Evolutionary conservation across 2,797 vertebrate species (phyloP).

Genomic region (Corythornis leucogaster): DNA sequence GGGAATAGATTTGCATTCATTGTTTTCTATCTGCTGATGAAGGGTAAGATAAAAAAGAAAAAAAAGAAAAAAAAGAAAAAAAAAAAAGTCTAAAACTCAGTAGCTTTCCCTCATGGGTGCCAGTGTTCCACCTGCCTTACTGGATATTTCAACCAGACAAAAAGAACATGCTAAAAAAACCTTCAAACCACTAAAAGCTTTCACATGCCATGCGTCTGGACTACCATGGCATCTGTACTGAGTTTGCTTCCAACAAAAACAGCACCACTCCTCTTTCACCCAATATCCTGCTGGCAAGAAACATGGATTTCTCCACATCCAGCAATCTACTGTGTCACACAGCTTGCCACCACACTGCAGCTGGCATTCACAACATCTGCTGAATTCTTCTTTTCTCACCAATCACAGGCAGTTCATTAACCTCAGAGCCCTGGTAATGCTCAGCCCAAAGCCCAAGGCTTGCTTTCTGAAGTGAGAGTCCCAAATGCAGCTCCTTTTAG

Average conservation of each 20-base stretch:
- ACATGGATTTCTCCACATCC: background rate
- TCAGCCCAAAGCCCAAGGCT: background rate
- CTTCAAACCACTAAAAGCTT: background rate
- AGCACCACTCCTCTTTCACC: background rate
- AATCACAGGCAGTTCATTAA: background rate
- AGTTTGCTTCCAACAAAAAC: constrained; percentile 8
- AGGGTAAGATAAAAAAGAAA: background rate
- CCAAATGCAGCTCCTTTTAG: background rate
- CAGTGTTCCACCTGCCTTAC: background rate
- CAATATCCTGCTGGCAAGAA: constrained; percentile 1
- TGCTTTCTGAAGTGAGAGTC: background rate
- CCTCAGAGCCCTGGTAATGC: background rate
- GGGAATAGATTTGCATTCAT: constrained; percentile 13
- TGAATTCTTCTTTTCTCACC: constrained; percentile 19
- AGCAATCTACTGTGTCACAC: background rate
- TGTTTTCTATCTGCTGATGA: background rate
- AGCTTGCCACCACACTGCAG: background rate
- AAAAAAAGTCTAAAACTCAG: background rate
- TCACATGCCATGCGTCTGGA: background rate
- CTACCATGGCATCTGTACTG: background rate
- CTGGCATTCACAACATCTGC: background rate
- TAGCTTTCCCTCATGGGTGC: background rate
- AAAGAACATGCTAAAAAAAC: background rate
- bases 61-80: background rate
- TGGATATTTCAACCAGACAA: background rate